Evolutionary conservation across 2,888 invertebrate species (phyloP), one percentile per base, ranked within the genome.

Genomic region (Cepaea hortensis): DNA sequence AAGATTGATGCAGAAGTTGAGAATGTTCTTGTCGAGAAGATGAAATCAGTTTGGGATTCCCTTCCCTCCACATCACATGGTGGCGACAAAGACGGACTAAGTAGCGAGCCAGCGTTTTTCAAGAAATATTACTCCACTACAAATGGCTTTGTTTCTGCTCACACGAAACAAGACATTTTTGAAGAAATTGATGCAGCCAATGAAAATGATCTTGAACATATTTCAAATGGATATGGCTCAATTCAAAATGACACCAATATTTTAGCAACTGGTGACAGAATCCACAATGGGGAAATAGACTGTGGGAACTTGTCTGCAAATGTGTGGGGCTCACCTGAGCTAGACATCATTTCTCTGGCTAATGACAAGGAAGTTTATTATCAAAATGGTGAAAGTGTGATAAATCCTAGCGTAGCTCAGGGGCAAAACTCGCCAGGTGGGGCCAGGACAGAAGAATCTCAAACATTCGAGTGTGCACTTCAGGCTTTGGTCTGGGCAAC

Each of bases 401-500:
- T n/a, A 5, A 77, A n/a, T 77, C 23, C 77, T 77, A 3, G n/a
- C 50, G n/a, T 55, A 55, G 55, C 77, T n/a, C 50, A 77, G 3
- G 77, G 55, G 55, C 20, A 77, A 6, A 9, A 61, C 5, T 5
- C 9, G 11, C 23, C 6, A 13, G 15, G 48, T 4, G 9, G 7
- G 11, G 23, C 4, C 3, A n/a, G 3, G 23, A 55, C 11, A 61
- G n/a, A n/a, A 5, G 72, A 23, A 72, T 72, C 72, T 9, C 46
- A 50, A 55, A 61, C 55, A 23, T 77, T 77, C n/a, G 61, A 77
- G 18, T 77, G 77, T 55, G 55, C 77, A 23, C 77, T 77, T 23
- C 80, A 80, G 46, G 80, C 68, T 6, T 65, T 80, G n/a, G 65
- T 46, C 35, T 80, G 80, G 80, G 65, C 80, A 65, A 68, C 77